phyloP scores from a whole-genome alignment of 2,888 invertebrate species.

The Scaeva pyrastri region DNA sequence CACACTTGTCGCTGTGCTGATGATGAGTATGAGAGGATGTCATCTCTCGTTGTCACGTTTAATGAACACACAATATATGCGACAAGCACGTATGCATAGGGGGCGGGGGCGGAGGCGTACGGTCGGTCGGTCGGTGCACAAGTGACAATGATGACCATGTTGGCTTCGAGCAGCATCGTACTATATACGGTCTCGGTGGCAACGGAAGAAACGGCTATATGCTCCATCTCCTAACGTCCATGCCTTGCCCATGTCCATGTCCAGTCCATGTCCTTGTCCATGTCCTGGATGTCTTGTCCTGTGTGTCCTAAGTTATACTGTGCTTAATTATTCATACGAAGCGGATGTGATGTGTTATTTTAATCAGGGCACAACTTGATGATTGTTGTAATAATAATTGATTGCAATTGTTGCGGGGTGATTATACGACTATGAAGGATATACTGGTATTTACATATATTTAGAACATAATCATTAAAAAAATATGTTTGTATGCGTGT shows the following conservation, averaged over 20 bases:
- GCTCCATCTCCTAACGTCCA: not conserved
- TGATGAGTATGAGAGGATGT: slow-evolving; percentile 40
- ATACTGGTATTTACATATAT: not conserved
- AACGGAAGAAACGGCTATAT: too few relatives aligned
- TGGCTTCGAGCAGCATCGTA: slow-evolving; percentile 19
- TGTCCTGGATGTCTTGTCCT: not conserved
- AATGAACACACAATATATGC: slow-evolving; percentile 66
- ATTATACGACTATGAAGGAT: slow-evolving; percentile 29
- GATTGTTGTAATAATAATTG: slow-evolving; percentile 74
- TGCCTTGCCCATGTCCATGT: not conserved
- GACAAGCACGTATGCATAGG: slow-evolving; percentile 44
- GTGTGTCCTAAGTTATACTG: slow-evolving; percentile 45
- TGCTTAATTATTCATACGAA: slow-evolving; percentile 71
- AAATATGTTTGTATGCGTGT: not conserved
- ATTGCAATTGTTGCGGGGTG: slow-evolving; percentile 54
- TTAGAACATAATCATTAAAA: slow-evolving; percentile 2
- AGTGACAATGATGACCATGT: slow-evolving; percentile 62
- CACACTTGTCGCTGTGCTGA: not conserved
- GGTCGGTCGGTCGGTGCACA: too few relatives aligned
- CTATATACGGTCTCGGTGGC: too few relatives aligned
- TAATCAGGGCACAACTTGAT: slow-evolving; percentile 74
- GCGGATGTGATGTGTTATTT: slow-evolving; percentile 75
- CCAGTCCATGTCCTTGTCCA: too few relatives aligned
- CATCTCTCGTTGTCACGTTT: slow-evolving; percentile 69
- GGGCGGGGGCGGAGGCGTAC: too few relatives aligned